Evolutionary conservation across 2,888 invertebrate genomes (phyloP), one percentile per base, ranked within the genome.

Genomic region (Lithosia quadra): DNA sequence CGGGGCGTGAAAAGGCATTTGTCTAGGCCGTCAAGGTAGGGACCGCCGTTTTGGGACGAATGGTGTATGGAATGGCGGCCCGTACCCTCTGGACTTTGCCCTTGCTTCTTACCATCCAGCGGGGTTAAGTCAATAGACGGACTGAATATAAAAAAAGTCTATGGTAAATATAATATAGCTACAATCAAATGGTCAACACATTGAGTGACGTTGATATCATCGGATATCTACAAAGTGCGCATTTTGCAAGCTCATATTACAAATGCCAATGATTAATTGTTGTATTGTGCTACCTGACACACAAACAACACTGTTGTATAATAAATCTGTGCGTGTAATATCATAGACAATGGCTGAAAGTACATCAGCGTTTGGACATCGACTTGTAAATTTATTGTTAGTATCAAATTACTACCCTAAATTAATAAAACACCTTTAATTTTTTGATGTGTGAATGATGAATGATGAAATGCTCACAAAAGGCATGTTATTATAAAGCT

Each of bases 261-360:
- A 78, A 74, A 82, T 77, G 71, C 61, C 69, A 53, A 81, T 84
- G 85, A 86, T 86, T 83, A 84, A 86, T 86, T 70, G 80, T 66
- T 72, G 79, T 79, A 84, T 85, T 85, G 83, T 86, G 76, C 77
- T 80, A 77, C 78, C 76, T 85, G 82, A 83, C 84, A 77, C 49
- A 75, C 72, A 72, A 75, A 80, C 74, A 69, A 4, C 22, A 56
- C 63, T 62, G 71, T 80, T 80, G 78, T 82, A 82, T 80, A 80
- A 80, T 72, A 70, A 73, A 63, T 73, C 61, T 36, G 49, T 68
- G 63, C 43, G 73, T 78, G 74, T 73, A 75, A 75, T 75, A 73
- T 59, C 39, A 57, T 69, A 76, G 68, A 79, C 81, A 80, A 80
- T 77, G 24, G 67, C 71, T 71, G 71, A 74, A 76, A 77, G 69